A percentile compares a stretch with the other conserved stretches of the same genome.
These are phyloP conservation scores for Zaprionus lachaisei DNA, from an alignment of 1,140 invertebrate genomes.

Conservation along the genomic window DNA sequence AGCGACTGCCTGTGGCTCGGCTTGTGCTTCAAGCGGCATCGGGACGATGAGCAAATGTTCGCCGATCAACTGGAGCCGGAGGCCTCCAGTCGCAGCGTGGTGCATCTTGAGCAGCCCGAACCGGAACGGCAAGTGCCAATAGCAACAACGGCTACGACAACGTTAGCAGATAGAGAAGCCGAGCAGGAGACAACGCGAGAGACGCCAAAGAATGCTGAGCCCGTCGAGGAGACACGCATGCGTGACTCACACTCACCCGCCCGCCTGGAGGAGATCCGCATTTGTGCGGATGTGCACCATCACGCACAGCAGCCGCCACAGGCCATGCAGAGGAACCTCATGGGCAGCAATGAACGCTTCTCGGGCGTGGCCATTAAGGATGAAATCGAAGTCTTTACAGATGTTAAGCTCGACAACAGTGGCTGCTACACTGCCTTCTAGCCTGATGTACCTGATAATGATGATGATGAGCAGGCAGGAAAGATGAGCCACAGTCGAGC, in stretches of 20 bases:
- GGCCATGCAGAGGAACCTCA: not conserved
- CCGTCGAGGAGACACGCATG: not conserved
- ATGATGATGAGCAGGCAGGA: not conserved
- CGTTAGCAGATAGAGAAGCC: too few species aligned
- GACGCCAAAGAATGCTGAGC: too few species aligned
- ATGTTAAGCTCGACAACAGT: conserved; percentile 31
- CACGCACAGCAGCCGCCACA: not conserved
- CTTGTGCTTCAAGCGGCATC: conserved; percentile 33
- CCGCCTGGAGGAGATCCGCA: conserved; percentile 34
- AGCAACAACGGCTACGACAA: not conserved
- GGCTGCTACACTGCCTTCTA: conserved; percentile 27
- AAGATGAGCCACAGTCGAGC: not conserved
- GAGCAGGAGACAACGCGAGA: too few species aligned
- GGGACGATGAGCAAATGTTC: conserved; percentile 47
- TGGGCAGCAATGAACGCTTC: conserved; percentile 6
- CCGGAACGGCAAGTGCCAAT: not conserved
- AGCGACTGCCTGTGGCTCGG: conserved; percentile 33
- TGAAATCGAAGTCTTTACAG: conserved; percentile 54
- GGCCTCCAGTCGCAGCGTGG: not conserved
- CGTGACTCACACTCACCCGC: conserved; percentile 58
- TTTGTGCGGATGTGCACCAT: conserved; percentile 55
- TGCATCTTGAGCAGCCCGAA: conserved; percentile 16
- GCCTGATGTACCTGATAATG: not conserved
- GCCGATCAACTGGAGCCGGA: conserved; percentile 40
- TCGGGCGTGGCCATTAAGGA: conserved; percentile 49